Base-by-base conservation (phyloP, 2,113 vertebrate species). In the Myrmecobius fasciatus region DNA sequence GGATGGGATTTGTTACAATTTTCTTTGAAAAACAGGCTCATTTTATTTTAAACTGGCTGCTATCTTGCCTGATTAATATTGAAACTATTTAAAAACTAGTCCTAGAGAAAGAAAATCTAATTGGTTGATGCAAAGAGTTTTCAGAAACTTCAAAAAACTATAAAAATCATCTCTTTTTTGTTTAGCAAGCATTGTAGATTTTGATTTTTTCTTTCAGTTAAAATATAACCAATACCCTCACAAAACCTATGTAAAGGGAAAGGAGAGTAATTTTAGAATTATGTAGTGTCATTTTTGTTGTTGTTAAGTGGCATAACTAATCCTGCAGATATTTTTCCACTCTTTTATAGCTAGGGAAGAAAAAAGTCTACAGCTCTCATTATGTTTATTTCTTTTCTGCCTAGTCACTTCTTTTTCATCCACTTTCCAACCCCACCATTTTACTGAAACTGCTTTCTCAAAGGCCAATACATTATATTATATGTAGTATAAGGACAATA, bases 21-120 rank as follows among this genome's bases (percentile, higher is more conserved):
- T 60, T 92, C 53, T 94, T 94, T 94, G 54, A 92, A 75, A 94
- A 12, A 67, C 20, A 88, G 36, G n/a, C 49, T 94, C 25, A 56
- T 60, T 92, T 56, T 26, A 25, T 56, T 54, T 47, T 25, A 43
- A 43, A 83, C 17, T 43, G n/a, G n/a, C 8, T 22, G 5, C 20
- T 43, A 43, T 83, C n/a, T 83, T 83, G 67, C 67, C 20, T 83
- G n/a, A 83, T 83, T 83, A 83, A 83, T 83, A 83, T 22, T 20
- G n/a, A 83, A 83, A 43, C 6, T n/a, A 75, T 36, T 67, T 67
- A n/a, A 67, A n/a, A n/a, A 17, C 14, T 67, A 43, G 5, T 43
- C 14, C 36, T 43, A 83, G 12, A 43, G 67, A 83, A 83, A 83
- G 6, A 83, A 83, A 83, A 83, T 43, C 20, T 43, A 83, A 83